Conservation (phyloP, 92 coral and sea anemone genomes). For the Desmophyllum pertusum region DNA sequence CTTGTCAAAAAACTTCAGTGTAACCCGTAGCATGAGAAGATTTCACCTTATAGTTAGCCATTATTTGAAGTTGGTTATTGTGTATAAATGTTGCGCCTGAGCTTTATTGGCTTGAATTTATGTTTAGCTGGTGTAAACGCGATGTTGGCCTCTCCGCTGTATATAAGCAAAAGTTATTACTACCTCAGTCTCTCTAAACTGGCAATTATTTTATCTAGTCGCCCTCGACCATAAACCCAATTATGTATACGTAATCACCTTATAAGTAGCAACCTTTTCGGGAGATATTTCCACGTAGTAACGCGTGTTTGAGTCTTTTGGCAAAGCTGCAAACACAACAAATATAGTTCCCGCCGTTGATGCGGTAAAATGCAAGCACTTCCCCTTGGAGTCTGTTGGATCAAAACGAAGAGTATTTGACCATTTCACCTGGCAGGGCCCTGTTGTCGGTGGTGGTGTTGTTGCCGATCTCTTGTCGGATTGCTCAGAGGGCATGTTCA, state of each 20-base stretch:
- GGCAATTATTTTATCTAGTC: neutral
- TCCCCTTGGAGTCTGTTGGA: conserved; percentile 40
- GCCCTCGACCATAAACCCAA: neutral
- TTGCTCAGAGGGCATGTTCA: neutral
- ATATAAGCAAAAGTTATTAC: too few relatives aligned
- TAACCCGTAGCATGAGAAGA: too few relatives aligned
- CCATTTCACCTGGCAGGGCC: conserved; percentile 49
- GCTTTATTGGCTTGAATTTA: too few relatives aligned
- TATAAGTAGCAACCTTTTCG: conserved; percentile 16
- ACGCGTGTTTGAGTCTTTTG: conserved; percentile 4
- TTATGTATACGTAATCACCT: conserved; percentile 18
- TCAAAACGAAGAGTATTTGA: conserved; percentile 65
- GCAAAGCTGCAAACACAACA: conserved; percentile 56
- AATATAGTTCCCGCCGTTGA: conserved; percentile 39
- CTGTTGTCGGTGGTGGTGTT: neutral
- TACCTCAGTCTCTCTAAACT: too few relatives aligned
- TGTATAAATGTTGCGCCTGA: too few relatives aligned
- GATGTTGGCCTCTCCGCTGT: too few relatives aligned
- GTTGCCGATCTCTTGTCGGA: neutral
- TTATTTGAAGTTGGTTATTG: too few relatives aligned
- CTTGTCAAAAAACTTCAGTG: too few relatives aligned
- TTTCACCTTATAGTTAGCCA: too few relatives aligned
- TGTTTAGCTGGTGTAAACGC: too few relatives aligned
- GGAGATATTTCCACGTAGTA: conserved; percentile 42
- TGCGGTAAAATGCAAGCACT: conserved; percentile 66